These are phyloP conservation scores for Urechis unicinctus DNA, from an alignment of 2,888 invertebrate genomes.

Conservation along the genomic window DNA sequence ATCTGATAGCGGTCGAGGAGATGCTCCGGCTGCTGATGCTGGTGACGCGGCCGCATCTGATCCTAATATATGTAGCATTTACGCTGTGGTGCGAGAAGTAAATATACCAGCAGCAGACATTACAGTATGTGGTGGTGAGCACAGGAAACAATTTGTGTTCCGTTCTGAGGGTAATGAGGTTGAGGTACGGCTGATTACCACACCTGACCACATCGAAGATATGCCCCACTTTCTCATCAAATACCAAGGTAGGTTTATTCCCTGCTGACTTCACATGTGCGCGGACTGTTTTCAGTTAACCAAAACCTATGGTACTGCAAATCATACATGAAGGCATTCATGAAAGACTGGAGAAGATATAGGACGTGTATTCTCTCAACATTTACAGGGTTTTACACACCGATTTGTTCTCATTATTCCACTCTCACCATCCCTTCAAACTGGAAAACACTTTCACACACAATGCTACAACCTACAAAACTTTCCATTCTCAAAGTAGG, in stretches of 20 bases:
- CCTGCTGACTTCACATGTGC: background rate
- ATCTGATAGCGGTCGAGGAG: background rate
- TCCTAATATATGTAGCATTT: constrained; percentile 7
- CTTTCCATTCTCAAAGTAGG: too few species aligned
- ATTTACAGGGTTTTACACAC: too few species aligned
- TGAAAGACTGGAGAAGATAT: too few species aligned
- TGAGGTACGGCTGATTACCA: constrained; percentile 6
- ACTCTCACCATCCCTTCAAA: too few species aligned
- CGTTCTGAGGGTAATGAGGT: constrained; percentile 7
- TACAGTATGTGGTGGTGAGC: constrained; percentile 15
- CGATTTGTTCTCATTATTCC: too few species aligned
- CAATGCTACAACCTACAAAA: too few species aligned
- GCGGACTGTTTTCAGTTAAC: too few species aligned
- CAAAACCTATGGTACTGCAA: too few species aligned
- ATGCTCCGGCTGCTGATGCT: background rate
- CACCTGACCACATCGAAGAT: background rate
- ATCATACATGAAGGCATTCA: too few species aligned
- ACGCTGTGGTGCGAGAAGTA: constrained; percentile 7
- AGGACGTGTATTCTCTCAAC: too few species aligned
- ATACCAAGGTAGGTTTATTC: constrained; percentile 8
- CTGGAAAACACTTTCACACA: too few species aligned
- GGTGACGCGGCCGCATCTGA: background rate
- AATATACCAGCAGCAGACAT: constrained; percentile 6
- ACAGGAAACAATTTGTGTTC: constrained; percentile 10
- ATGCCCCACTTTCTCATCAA: constrained; percentile 9